Evolutionary conservation across 1,140 invertebrate species (phyloP).

Genomic region (Heliconius hermathena): DNA sequence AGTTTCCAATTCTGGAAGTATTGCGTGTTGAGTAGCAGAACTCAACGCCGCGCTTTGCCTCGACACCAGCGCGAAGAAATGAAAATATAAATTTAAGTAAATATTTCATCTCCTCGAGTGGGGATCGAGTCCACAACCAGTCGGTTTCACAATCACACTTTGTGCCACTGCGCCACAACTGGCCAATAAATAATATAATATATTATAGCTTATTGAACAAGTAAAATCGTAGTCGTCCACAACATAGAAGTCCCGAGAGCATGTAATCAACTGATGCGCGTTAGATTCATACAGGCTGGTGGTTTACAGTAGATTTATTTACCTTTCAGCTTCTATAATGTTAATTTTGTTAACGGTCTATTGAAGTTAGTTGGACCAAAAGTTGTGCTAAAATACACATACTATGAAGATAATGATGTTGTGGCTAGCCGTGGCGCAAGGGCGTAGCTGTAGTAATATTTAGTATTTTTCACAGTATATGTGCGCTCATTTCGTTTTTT

Average conservation of each 20-base stretch:
- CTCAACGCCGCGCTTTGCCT: too few species aligned
- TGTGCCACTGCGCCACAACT: too few species aligned
- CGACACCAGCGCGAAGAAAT: too few species aligned
- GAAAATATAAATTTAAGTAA: too few species aligned
- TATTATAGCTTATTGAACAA: background rate
- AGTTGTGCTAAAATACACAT: background rate
- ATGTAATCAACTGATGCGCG: conserved; percentile 38
- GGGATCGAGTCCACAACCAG: too few species aligned
- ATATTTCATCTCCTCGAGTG: too few species aligned
- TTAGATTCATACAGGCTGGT: conserved; percentile 35
- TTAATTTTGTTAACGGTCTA: conserved; percentile 25
- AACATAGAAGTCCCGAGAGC: conserved; percentile 19
- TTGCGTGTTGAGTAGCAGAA: too few species aligned
- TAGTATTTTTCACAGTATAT: too few species aligned
- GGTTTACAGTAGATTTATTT: conserved; percentile 37
- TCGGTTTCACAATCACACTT: too few species aligned
- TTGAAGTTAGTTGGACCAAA: background rate
- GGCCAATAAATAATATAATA: too few species aligned
- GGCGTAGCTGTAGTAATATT: background rate
- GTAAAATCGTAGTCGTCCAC: background rate
- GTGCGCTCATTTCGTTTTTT: too few species aligned
- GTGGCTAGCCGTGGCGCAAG: background rate
- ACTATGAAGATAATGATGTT: background rate
- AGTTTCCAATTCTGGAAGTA: too few species aligned
- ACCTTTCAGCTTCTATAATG: conserved; percentile 29